A percentile compares a stretch with the other conserved stretches of the same genome.
phyloP scores from a whole-genome alignment of 2,888 invertebrate genomes.

The Miltochrista miniata region DNA sequence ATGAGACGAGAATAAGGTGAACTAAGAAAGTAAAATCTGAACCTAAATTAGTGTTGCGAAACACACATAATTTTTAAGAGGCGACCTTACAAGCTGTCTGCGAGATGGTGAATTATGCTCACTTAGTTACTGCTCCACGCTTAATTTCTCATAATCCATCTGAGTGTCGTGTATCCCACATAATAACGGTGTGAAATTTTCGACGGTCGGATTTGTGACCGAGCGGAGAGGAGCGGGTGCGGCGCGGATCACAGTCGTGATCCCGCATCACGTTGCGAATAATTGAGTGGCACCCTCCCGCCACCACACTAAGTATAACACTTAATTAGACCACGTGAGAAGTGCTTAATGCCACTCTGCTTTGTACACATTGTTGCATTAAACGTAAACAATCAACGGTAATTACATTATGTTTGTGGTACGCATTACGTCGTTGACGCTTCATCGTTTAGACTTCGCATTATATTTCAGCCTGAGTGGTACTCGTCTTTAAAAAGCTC shows the following conservation, averaged over 20 bases:
- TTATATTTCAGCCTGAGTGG: conserved; percentile 29
- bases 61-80: conserved; percentile 9
- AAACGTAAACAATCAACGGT: conserved; percentile 55
- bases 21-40: conserved; percentile 8
- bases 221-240: conserved; percentile 12
- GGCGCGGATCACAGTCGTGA: conserved; percentile 50
- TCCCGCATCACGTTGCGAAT: conserved; percentile 76
- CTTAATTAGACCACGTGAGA: conserved; percentile 78
- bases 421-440: conserved; percentile 26
- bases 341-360: conserved; percentile 59
- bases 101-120: conserved; percentile 63
- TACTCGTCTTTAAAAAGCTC: conserved; percentile 16
- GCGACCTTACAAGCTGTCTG: conserved; percentile 15
- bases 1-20: too few relatives aligned
- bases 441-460: conserved; percentile 15
- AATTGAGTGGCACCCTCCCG: conserved; percentile 71
- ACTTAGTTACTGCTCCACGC: conserved; percentile 65
- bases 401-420: conserved; percentile 36
- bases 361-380: conserved; percentile 61
- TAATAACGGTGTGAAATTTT: conserved; percentile 73
- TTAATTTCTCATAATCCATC: conserved; percentile 79
- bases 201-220: conserved; percentile 54
- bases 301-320: conserved; percentile 64
- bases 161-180: conserved; percentile 69
- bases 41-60: conserved; percentile 6